Percentiles rank a stretch among this genome's conserved stretches.
Evolutionary conservation across 2,113 vertebrate genomes (phyloP).

Genomic region (Cettia cetti): DNA sequence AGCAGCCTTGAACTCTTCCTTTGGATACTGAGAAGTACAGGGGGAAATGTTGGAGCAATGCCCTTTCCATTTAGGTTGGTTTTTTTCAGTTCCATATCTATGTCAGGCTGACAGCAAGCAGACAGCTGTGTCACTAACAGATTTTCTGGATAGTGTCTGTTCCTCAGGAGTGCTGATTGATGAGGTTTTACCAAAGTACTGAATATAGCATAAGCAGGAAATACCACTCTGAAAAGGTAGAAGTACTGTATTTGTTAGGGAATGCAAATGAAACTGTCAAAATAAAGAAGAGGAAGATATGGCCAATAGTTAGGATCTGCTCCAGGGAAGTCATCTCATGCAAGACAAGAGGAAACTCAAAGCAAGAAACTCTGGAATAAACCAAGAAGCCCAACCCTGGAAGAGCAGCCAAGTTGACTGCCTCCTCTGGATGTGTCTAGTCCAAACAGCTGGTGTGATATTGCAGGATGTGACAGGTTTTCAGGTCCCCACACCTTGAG

Average conservation of each 20-base stretch:
- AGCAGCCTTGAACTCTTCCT: not conserved
- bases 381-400: not conserved
- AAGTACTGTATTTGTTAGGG: not conserved
- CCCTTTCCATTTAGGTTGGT: not conserved
- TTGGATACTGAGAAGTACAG: not conserved
- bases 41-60: not conserved
- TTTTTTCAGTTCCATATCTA: not conserved
- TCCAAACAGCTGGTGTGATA: accelerated
- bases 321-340: not conserved
- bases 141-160: not conserved
- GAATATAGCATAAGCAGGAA: not conserved
- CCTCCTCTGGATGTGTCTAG: accelerated
- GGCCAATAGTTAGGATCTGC: not conserved
- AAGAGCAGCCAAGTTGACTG: not conserved
- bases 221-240: not conserved
- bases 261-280: not conserved
- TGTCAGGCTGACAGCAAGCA: not conserved
- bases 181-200: not conserved
- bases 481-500: accelerated
- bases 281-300: not conserved
- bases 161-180: not conserved
- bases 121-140: not conserved
- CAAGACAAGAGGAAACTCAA: not conserved
- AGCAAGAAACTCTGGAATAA: not conserved
- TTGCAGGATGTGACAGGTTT: not conserved